Evolutionary conservation across 2,113 vertebrate species (phyloP).

Genomic region (Marmota flaviventris): DNA sequence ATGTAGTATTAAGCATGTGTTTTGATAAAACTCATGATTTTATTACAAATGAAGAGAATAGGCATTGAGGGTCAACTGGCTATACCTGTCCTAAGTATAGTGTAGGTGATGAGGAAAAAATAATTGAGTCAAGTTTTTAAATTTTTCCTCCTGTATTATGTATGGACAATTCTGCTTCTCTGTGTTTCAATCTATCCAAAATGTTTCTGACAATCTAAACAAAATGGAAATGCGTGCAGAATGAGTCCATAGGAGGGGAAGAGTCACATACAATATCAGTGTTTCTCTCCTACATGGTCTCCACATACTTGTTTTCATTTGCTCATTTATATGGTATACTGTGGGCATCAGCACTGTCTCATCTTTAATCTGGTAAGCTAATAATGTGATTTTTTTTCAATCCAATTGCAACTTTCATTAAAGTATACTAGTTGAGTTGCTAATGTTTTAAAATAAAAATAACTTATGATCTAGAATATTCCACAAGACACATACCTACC

Average conservation of each 20-base stretch:
- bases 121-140: background rate
- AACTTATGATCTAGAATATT: background rate
- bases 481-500: background rate
- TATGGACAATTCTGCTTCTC: constrained; percentile 17
- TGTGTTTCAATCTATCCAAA: constrained; percentile 14
- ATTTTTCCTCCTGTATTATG: background rate
- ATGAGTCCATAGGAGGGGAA: background rate
- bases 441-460: constrained; percentile 36
- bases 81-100: background rate
- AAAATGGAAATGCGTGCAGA: constrained; percentile 41
- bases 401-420: constrained; percentile 4
- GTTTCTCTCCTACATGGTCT: constrained; percentile 5
- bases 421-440: background rate
- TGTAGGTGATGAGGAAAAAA: background rate
- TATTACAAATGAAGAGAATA: constrained; percentile 43
- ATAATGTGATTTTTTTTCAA: background rate
- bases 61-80: background rate
- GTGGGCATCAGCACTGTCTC: background rate
- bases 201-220: background rate
- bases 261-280: background rate
- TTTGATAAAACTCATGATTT: constrained; percentile 50
- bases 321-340: background rate
- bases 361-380: background rate
- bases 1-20: background rate
- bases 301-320: constrained; percentile 53